phyloP scores from a whole-genome alignment of 2,888 invertebrate species.

The Standfussiana lucernea region DNA sequence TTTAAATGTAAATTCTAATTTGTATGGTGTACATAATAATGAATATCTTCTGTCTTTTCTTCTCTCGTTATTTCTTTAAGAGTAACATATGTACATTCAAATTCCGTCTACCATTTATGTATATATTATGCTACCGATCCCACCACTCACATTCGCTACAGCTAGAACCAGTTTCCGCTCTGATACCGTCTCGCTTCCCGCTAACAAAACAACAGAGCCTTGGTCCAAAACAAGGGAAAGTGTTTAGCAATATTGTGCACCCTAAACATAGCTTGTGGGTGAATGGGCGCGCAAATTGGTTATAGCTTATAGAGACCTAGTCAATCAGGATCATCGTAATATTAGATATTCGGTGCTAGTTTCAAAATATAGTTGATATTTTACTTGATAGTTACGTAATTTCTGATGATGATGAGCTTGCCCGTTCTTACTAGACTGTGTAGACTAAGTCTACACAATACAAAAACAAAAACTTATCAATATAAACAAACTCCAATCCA shows the following conservation, averaged over 20 bases:
- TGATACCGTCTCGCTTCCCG: slow-evolving; percentile 4
- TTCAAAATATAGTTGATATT: background rate
- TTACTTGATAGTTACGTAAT: background rate
- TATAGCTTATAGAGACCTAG: background rate
- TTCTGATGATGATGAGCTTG: background rate
- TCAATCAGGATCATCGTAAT: background rate
- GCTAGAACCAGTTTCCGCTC: background rate
- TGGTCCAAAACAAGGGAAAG: slow-evolving; percentile 12
- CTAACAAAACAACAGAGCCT: background rate
- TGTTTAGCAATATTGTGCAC: slow-evolving; percentile 15
- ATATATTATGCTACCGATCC: background rate
- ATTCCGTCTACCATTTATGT: background rate
- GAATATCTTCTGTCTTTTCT: too few relatives aligned
- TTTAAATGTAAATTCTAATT: too few relatives aligned
- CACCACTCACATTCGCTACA: background rate
- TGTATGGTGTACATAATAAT: too few relatives aligned
- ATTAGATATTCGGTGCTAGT: background rate
- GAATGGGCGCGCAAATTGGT: background rate
- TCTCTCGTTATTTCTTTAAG: background rate
- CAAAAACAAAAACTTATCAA: slow-evolving; percentile 1
- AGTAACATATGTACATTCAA: background rate
- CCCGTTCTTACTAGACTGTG: background rate
- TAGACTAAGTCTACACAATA: background rate
- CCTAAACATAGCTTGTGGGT: background rate
- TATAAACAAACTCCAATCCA: slow-evolving; percentile 6